Conservation (phyloP, 2,797 vertebrate genomes). For the Hypotaenidia philippensis region DNA sequence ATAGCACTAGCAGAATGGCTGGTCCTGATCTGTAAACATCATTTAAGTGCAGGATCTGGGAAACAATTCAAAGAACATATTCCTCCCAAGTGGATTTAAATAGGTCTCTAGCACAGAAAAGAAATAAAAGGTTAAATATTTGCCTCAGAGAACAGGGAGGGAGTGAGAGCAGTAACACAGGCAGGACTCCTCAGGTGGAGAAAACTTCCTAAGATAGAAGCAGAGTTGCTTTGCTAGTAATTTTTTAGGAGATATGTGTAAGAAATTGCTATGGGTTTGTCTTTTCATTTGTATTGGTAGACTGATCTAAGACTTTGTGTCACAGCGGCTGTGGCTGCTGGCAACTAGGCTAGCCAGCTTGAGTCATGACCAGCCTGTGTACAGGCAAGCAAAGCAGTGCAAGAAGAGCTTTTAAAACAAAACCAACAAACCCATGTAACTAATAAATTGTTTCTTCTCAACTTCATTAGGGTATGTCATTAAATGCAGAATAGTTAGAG, state of each 20-base stretch:
- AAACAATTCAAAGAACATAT: neutral
- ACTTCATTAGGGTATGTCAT: accelerated
- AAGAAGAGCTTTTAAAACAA: neutral
- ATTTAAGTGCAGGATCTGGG: neutral
- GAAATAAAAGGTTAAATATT: neutral
- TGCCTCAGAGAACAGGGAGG: neutral
- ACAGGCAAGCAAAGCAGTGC: neutral
- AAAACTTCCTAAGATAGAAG: neutral
- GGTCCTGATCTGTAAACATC: neutral
- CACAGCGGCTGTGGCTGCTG: neutral
- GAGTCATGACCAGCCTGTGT: neutral
- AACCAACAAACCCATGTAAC: neutral
- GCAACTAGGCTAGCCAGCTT: neutral
- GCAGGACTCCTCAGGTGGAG: neutral
- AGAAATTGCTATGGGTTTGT: neutral
- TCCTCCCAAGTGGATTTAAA: neutral
- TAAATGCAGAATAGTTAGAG: neutral
- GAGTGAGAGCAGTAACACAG: neutral
- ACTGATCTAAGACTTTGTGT: neutral
- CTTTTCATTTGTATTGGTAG: neutral
- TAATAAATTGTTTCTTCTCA: neutral
- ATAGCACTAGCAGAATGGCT: neutral
- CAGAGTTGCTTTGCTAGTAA: accelerated
- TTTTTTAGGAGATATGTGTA: neutral
- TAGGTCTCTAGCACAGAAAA: neutral